Evolutionary conservation across 1,140 invertebrate species (phyloP).

Genomic region (Lethocerus indicus): DNA sequence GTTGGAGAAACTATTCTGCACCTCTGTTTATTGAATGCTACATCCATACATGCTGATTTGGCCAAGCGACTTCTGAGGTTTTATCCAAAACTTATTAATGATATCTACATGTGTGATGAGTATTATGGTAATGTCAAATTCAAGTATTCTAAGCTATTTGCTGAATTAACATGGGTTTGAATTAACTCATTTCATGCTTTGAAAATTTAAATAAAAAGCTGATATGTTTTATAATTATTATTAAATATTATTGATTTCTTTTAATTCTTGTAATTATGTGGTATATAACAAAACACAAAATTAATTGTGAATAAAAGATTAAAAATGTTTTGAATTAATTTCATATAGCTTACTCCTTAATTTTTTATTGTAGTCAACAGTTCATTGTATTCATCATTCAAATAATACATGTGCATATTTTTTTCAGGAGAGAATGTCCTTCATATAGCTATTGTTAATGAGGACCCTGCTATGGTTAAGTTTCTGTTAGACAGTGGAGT

Average conservation of each 20-base stretch:
- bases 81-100: constrained; percentile 90
- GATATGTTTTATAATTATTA: no score
- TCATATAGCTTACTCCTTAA: no score
- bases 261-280: no score
- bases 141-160: not conserved
- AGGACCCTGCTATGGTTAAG: constrained; percentile 94
- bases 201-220: not conserved
- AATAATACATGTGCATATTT: no score
- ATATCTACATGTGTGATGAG: constrained; percentile 90
- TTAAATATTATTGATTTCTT: no score
- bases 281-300: no score
- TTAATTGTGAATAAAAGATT: no score
- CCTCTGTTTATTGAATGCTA: constrained; percentile 80
- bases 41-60: constrained; percentile 78
- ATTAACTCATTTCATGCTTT: not conserved
- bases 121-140: constrained; percentile 73
- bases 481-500: constrained; percentile 83
- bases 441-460: constrained; percentile 96
- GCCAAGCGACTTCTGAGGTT: constrained; percentile 79
- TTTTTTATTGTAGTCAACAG: no score
- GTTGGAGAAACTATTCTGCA: constrained; percentile 92
- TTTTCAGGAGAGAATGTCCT: constrained; percentile 66
- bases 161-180: not conserved
- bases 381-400: no score
- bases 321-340: no score